Percentiles rank a stretch among this genome's conserved stretches.
Evolutionary conservation across 2,113 vertebrate genomes (phyloP).

Genomic region (Pseudorhombus dupliciocellatus): DNA sequence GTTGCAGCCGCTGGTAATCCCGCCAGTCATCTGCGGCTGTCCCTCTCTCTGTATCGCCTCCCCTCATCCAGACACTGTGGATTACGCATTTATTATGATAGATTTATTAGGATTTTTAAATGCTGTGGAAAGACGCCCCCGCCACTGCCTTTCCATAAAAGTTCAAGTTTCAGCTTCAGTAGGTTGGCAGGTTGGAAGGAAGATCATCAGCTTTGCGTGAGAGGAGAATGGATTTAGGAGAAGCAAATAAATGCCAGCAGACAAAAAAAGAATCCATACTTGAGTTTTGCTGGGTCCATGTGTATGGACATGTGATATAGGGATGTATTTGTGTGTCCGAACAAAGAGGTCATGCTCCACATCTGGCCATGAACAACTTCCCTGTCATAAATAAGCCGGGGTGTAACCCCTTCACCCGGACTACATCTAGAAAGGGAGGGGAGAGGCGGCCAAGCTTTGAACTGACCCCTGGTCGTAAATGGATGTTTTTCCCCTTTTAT

Average conservation of each 20-base stretch:
- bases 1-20: conserved; percentile 77
- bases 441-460: conserved; percentile 61
- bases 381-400: conserved; percentile 66
- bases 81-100: conserved; percentile 78
- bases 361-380: conserved; percentile 58
- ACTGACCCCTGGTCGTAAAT: conserved; percentile 73
- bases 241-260: conserved; percentile 5
- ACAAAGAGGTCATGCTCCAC: conserved; percentile 57
- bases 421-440: conserved; percentile 14
- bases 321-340: conserved; percentile 12
- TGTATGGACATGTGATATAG: conserved; percentile 16
- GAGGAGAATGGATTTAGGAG: conserved; percentile 20
- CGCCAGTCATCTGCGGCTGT: conserved; percentile 76
- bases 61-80: conserved; percentile 72
- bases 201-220: not conserved
- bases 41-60: conserved; percentile 60
- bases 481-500: conserved; percentile 49
- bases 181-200: conserved; percentile 36
- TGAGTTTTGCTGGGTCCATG: conserved; percentile 20
- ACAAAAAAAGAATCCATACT: conserved; percentile 25
- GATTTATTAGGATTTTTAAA: conserved; percentile 76
- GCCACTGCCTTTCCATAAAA: conserved; percentile 45
- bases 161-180: conserved; percentile 55
- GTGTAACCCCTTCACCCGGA: conserved; percentile 58
- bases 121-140: conserved; percentile 55